These are phyloP conservation scores for Girardia tigrina DNA, from an alignment of 2,888 invertebrate species.

Conservation along the genomic window DNA sequence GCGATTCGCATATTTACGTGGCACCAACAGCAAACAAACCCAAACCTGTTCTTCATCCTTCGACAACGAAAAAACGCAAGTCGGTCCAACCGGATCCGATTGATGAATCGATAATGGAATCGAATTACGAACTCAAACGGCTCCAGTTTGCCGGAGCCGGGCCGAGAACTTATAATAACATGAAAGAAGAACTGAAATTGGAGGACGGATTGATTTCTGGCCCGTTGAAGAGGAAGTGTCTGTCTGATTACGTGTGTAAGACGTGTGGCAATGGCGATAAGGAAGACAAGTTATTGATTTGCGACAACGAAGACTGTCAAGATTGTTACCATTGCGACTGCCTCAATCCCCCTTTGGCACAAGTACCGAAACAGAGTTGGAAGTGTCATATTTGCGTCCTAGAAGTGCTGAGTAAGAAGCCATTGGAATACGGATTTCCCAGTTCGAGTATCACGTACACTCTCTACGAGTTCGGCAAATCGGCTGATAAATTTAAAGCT, in stretches of 20 bases:
- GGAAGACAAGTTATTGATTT: slow-evolving; percentile 37
- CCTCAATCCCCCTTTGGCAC: slow-evolving; percentile 73
- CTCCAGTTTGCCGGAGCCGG: slow-evolving; percentile 67
- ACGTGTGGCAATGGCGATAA: slow-evolving; percentile 37
- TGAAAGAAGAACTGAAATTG: background rate
- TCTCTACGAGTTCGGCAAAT: slow-evolving; percentile 85
- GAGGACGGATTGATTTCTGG: background rate
- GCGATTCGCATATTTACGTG: background rate
- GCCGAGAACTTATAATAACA: slow-evolving; percentile 52
- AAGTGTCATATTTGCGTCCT: slow-evolving; percentile 85
- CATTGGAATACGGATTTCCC: slow-evolving; percentile 90
- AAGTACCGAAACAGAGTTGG: slow-evolving; percentile 95
- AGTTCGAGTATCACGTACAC: slow-evolving; percentile 86
- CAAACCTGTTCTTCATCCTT: slow-evolving; percentile 12
- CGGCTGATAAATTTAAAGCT: slow-evolving; percentile 94
- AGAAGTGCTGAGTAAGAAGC: slow-evolving; percentile 60
- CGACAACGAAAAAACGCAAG: background rate
- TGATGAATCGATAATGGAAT: slow-evolving; percentile 41
- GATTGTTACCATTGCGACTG: slow-evolving; percentile 96
- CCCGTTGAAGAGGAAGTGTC: background rate
- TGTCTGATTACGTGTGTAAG: slow-evolving; percentile 34
- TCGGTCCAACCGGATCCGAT: background rate
- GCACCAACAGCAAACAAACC: background rate
- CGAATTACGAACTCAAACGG: slow-evolving; percentile 59
- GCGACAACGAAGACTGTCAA: slow-evolving; percentile 69